phyloP scores from a whole-genome alignment of 2,888 invertebrate species.

The Ormyrus labotus region DNA sequence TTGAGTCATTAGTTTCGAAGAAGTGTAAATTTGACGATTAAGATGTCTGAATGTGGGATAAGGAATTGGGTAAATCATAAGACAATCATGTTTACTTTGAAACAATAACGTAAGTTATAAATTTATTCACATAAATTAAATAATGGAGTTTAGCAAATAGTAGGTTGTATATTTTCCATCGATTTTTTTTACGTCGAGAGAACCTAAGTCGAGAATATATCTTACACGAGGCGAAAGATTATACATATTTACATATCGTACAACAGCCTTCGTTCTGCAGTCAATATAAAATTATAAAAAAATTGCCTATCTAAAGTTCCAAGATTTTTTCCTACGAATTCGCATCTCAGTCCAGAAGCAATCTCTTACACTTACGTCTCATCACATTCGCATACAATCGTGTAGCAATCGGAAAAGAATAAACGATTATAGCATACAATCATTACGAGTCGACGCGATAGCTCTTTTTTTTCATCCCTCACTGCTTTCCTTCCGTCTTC shows the following conservation, averaged over 20 bases:
- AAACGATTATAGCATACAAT: slow-evolving; percentile 15
- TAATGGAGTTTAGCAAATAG: slow-evolving; percentile 73
- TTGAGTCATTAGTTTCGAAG: too few species aligned
- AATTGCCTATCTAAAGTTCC: slow-evolving; percentile 71
- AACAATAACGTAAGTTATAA: slow-evolving; percentile 75
- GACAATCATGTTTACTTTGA: slow-evolving; percentile 63
- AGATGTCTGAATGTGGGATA: background rate
- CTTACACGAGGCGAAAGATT: slow-evolving; percentile 75
- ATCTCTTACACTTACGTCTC: slow-evolving; percentile 15
- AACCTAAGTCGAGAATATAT: slow-evolving; percentile 67
- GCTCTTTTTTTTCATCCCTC: background rate
- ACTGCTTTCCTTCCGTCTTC: slow-evolving; percentile 8
- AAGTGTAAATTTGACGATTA: too few species aligned
- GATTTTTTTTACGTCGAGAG: slow-evolving; percentile 52
- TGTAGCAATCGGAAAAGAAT: background rate
- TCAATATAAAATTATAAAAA: slow-evolving; percentile 76
- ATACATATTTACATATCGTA: slow-evolving; percentile 76
- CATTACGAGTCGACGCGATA: background rate
- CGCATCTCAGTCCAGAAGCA: slow-evolving; percentile 34
- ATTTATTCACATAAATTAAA: slow-evolving; percentile 76
- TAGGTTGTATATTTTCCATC: slow-evolving; percentile 60
- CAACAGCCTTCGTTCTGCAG: slow-evolving; percentile 69
- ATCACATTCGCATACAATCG: background rate
- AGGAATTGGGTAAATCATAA: slow-evolving; percentile 50
- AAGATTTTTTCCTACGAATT: slow-evolving; percentile 54